Base-by-base conservation (phyloP, 1,140 invertebrate genomes). In the Holotrichia oblita region DNA sequence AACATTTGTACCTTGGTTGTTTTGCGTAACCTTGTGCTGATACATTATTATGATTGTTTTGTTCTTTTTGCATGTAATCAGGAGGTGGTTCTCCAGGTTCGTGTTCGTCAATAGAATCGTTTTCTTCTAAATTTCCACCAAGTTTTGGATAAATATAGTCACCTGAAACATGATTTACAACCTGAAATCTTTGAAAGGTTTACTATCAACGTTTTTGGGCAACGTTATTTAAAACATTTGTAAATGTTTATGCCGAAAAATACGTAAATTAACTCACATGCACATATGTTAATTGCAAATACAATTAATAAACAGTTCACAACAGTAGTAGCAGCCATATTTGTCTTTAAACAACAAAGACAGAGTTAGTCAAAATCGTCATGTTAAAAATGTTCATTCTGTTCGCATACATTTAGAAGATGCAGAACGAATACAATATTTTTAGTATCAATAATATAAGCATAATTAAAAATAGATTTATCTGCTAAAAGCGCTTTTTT, bases 1-100 rank as follows among this genome's bases (percentile, higher is more conserved):
- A 89, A 81, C 91, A 93, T 85, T 90, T 90, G 80, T 89, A 92
- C 83, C 91, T 78, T 74, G 77, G 27, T 42, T 79, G 77, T 74
- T 81, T 80, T 81, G 78, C 44, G 81, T 59, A 78, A 64, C 61
- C 73, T 82, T 82, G 79, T 41, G 79, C 72, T 27, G 74, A 74
- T 10, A 76, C n/a, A 72, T 79, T 59, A 59, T 77, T 80, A 42
- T 81, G 76, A 59, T 79, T 77, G 73, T 81, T 79, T 41, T 80
- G 48, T 69, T 82, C 77, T 76, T 78, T 77, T 76, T 81, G 73
- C 17, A 79, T 76, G 9, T 81, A 42, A 55, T 80, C 79, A 75
- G 79, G 69, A 73, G 83, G 83, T 14, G 82, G 80, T 81, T 84
- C 84, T 6, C 82, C 82, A 17, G 79, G 79, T 78, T 84, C 82